Conservation (phyloP, 2,888 invertebrate genomes). For the Noctua fimbriata region DNA sequence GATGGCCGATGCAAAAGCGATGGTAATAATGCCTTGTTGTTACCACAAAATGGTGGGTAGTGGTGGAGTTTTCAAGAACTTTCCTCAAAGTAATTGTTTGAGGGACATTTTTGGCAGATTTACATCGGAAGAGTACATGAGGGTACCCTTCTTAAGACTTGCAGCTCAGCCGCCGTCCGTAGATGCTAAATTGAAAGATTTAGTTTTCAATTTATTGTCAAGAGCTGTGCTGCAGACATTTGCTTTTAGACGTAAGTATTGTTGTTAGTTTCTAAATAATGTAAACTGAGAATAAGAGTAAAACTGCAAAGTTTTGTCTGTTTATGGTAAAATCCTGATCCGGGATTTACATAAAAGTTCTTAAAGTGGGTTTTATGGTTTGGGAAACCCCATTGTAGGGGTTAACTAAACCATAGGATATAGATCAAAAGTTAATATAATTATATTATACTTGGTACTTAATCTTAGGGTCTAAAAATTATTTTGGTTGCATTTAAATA, state of each 20-base stretch:
- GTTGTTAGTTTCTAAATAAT: not conserved
- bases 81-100: constrained; percentile 91
- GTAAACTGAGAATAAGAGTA: not conserved
- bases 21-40: constrained; percentile 94
- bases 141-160: constrained; percentile 92
- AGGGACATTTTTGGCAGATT: constrained; percentile 77
- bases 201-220: constrained; percentile 88
- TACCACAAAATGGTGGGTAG: constrained; percentile 92
- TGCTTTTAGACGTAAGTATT: constrained; percentile 89
- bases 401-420: not conserved
- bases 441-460: no score
- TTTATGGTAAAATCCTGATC: not conserved
- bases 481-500: no score
- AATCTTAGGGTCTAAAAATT: no score
- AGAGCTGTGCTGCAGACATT: constrained; percentile 92
- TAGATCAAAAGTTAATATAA: not conserved
- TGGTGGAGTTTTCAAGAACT: constrained; percentile 89
- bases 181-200: constrained; percentile 87
- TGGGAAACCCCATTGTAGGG: not conserved
- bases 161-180: constrained; percentile 92
- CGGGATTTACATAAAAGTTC: not conserved
- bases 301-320: not conserved
- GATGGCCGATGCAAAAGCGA: constrained; percentile 88
- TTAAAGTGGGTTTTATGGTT: not conserved
- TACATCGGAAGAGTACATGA: constrained; percentile 86